phyloP scores from a whole-genome alignment of 2,888 invertebrate species.

The Exocentrus adspersus region DNA sequence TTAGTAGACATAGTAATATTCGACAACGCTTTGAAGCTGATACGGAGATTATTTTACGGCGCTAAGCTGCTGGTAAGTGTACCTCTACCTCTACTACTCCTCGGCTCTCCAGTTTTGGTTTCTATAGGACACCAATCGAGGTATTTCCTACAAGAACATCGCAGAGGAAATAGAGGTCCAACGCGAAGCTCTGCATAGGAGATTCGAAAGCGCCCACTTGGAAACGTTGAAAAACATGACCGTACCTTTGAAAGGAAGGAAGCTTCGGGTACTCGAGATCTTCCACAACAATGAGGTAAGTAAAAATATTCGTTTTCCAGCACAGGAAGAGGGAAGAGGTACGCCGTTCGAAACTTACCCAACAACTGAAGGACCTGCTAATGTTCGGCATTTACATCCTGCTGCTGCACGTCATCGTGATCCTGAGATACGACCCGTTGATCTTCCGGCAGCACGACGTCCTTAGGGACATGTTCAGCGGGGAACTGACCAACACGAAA shows the following conservation, averaged over 20 bases:
- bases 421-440: conserved; percentile 27
- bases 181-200: conserved; percentile 18
- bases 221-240: neutral
- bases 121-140: neutral
- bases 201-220: conserved; percentile 2
- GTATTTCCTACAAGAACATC: neutral
- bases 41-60: neutral
- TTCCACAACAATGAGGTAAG: neutral
- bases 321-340: neutral
- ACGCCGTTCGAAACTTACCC: neutral
- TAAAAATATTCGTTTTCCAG: neutral
- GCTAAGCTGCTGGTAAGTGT: neutral
- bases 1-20: conserved; percentile 16
- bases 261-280: neutral
- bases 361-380: conserved; percentile 29
- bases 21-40: conserved; percentile 21
- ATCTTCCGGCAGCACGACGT: conserved; percentile 25
- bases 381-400: conserved; percentile 40
- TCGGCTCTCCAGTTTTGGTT: no score
- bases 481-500: neutral
- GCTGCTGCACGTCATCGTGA: conserved; percentile 37
- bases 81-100: no score
- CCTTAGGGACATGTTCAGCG: neutral
- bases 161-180: conserved; percentile 24
- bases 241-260: neutral